Percentiles rank a stretch among this genome's conserved stretches.
Conservation (phyloP, 2,888 invertebrate species). For the Diloba caeruleocephala region DNA sequence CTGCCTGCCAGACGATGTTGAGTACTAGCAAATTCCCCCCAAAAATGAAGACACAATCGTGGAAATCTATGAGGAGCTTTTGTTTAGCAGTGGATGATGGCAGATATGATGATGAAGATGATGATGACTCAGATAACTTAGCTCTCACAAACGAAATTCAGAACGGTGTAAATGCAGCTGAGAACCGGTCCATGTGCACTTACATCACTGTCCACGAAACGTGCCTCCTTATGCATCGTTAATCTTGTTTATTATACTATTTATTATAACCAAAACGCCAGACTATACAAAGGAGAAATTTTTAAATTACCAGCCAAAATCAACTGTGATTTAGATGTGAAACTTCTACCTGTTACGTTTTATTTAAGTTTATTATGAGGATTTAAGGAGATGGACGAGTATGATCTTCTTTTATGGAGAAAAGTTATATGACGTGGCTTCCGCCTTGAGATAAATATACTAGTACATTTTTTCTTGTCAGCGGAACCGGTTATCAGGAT, state of each 20-base stretch:
- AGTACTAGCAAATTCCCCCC: no score
- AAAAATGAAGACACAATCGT: no score
- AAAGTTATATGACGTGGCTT: background rate
- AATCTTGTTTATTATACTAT: slow-evolving; percentile 87
- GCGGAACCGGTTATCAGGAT: no score
- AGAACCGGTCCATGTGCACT: slow-evolving; percentile 68
- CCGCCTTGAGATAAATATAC: no score
- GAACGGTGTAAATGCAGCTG: slow-evolving; percentile 60
- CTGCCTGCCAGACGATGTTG: no score
- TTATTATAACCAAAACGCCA: slow-evolving; percentile 76
- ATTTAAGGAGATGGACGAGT: slow-evolving; percentile 24
- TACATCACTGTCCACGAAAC: slow-evolving; percentile 84
- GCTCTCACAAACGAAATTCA: slow-evolving; percentile 32
- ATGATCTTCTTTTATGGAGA: background rate
- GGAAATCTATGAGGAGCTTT: no score
- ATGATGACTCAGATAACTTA: no score
- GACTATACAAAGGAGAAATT: slow-evolving; percentile 57
- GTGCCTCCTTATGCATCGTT: slow-evolving; percentile 86
- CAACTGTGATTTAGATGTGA: slow-evolving; percentile 44
- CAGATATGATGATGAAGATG: no score
- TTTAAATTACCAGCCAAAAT: slow-evolving; percentile 60
- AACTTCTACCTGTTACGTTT: slow-evolving; percentile 41
- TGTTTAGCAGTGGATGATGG: no score
- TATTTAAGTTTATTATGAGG: slow-evolving; percentile 38
- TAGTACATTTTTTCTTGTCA: no score